Evolutionary conservation across 2,888 invertebrate species (phyloP).

Genomic region (Nemurella pictetii): DNA sequence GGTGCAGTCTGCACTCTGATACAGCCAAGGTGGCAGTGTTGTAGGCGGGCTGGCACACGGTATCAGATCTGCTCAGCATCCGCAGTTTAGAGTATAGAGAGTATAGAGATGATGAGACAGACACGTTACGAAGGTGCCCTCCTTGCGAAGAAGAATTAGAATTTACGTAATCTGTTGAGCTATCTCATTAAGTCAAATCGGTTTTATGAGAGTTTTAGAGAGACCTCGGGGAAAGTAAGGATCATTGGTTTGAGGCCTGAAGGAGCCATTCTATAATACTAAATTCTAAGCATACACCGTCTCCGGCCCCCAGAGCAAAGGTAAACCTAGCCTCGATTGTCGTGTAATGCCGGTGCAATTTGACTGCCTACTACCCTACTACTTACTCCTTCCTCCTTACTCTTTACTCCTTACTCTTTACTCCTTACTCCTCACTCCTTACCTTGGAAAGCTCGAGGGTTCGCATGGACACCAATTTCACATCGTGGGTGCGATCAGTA

Average conservation of each 20-base stretch:
- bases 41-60: too few relatives aligned
- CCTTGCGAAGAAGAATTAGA: slow-evolving; percentile 21
- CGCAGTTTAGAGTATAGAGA: too few relatives aligned
- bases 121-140: neutral
- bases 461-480: too few relatives aligned
- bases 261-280: slow-evolving; percentile 30
- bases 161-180: slow-evolving; percentile 25
- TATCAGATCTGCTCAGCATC: too few relatives aligned
- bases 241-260: slow-evolving; percentile 32
- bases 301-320: neutral
- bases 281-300: neutral
- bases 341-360: neutral
- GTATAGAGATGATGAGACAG: neutral
- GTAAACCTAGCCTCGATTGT: neutral
- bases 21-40: too few relatives aligned
- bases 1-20: too few relatives aligned
- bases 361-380: too few relatives aligned
- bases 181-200: slow-evolving; percentile 30
- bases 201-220: slow-evolving; percentile 29
- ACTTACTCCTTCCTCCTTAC: too few relatives aligned
- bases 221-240: slow-evolving; percentile 21
- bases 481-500: too few relatives aligned
- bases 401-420: too few relatives aligned
- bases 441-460: too few relatives aligned
- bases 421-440: too few relatives aligned